Evolutionary conservation across 2,113 vertebrate genomes (phyloP), one percentile per base, ranked within the genome.

Genomic region (Crypturellus undulatus): DNA sequence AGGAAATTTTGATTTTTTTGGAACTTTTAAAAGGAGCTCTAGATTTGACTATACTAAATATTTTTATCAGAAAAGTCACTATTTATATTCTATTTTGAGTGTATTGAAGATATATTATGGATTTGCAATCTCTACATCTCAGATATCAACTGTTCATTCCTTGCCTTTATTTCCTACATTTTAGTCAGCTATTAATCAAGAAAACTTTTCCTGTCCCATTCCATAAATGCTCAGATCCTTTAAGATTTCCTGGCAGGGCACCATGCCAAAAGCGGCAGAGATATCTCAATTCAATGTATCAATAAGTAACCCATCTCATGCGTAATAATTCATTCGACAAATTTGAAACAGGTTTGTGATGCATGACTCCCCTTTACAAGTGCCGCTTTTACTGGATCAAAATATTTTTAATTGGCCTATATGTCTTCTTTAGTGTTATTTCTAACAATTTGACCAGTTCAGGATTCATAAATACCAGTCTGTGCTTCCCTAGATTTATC

Each of bases 11-110:
- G 24, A 67, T 21, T 49, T 22, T 56, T 56, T 56, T 89, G 14
- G 14, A 91, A 52, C 26, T 42, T 92, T 49, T 82, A 38, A 71
- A 91, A 71, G 51, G 7, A 89, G 79, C 18, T 90, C 84, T 56
- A 54, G 26, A 59, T 90, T 87, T 76, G 3, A 59, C 47, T 45
- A 11, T 26, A 42, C 58, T 0, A 2, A 87, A 62, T 38, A 51
- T 34, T 54, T 81, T 83, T 87, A 11, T 51, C 45, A 71, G 51
- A 87, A 79, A 60, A 7, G 18, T 79, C 11, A 14, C 75, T 59
- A n/a, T 78, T 70, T 42, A 30, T 7, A 67, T 71, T 63, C 6
- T 34, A 32, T 11, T 80, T 51, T 20, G 13, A 79, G 18, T 45
- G 36, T 10, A 6, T 2, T 72, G 38, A 68, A 64, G 21, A 56